These are phyloP conservation scores for Phallusia fumigata DNA, from an alignment of 23 tunicate species.

Conservation along the genomic window DNA sequence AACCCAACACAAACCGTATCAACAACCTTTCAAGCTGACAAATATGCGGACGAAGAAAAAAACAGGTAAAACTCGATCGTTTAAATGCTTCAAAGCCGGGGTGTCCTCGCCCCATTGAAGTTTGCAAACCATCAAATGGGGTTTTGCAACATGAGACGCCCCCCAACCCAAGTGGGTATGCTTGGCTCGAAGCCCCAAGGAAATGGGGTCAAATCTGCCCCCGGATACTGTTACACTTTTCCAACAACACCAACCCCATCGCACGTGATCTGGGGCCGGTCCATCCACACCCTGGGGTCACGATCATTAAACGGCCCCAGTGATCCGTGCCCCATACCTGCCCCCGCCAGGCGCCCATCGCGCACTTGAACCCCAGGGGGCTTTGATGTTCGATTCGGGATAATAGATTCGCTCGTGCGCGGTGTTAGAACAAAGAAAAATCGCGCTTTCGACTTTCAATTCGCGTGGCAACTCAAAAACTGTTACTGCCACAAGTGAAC, in stretches of 20 bases:
- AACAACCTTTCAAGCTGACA: too few species aligned
- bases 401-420: neutral
- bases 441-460: neutral
- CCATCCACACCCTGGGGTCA: constrained; percentile 9
- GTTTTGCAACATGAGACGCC: neutral
- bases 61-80: too few species aligned
- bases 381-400: neutral
- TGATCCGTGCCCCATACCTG: neutral
- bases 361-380: neutral
- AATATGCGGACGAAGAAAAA: too few species aligned
- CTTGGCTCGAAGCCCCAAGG: constrained; percentile 1
- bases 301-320: neutral
- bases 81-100: too few species aligned
- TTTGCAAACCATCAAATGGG: neutral
- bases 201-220: neutral
- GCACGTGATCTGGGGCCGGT: neutral
- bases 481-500: neutral
- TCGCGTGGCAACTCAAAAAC: neutral
- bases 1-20: too few species aligned
- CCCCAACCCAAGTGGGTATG: neutral
- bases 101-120: neutral
- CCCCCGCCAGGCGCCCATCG: neutral
- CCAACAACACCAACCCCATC: neutral
- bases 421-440: neutral
- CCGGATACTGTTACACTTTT: constrained; percentile 12